Conservation (phyloP, 1,140 invertebrate species). For the Drosophila biarmipes region DNA sequence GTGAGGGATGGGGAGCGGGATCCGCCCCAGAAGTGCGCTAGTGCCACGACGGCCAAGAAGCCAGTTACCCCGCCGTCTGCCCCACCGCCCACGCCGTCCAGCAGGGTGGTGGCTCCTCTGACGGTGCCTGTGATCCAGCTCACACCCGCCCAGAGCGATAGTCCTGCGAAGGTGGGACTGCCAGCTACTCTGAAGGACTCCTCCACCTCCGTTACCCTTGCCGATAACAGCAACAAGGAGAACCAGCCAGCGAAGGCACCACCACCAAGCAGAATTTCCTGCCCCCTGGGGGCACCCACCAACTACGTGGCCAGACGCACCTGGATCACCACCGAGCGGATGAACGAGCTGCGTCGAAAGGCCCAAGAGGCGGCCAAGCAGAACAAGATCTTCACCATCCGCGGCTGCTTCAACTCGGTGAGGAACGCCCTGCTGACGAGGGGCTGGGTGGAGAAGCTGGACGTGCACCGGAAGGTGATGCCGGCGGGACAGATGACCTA, state of each 20-base stretch:
- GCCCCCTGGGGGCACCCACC: conserved; percentile 55
- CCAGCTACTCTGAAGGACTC: conserved; percentile 4
- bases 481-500: conserved; percentile 73
- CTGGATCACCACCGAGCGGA: conserved; percentile 85
- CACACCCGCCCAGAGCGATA: conserved; percentile 46
- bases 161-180: conserved; percentile 2
- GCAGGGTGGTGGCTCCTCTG: conserved; percentile 17
- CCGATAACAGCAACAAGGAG: conserved; percentile 55
- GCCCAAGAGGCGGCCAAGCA: conserved; percentile 85
- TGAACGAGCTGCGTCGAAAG: conserved; percentile 84
- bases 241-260: conserved; percentile 28
- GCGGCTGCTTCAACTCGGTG: conserved; percentile 84
- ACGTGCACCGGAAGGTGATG: conserved; percentile 85
- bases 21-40: conserved; percentile 50
- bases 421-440: conserved; percentile 86
- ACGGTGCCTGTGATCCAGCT: conserved; percentile 60
- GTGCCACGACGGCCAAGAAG: conserved; percentile 54
- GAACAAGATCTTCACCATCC: conserved; percentile 85
- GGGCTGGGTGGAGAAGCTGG: conserved; percentile 88
- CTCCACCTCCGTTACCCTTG: background rate
- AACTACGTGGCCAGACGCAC: conserved; percentile 75
- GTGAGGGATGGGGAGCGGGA: background rate
- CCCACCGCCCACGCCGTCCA: conserved; percentile 47
- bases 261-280: background rate
- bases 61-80: conserved; percentile 27